These are phyloP conservation scores for Pollenia amentaria DNA, from an alignment of 2,888 invertebrate genomes.

Conservation along the genomic window DNA sequence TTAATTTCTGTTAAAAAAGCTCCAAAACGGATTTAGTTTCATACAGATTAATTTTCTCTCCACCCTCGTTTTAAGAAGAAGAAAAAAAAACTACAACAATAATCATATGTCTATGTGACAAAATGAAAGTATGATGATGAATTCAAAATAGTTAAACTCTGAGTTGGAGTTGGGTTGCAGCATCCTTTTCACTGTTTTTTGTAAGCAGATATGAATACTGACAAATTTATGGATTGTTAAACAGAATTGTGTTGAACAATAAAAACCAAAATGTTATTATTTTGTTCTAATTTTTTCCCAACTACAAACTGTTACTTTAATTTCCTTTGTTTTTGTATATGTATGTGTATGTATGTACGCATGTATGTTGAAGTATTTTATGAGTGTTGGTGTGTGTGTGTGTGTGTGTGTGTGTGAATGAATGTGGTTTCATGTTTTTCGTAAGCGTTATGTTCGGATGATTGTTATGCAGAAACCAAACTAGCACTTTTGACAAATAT, in stretches of 20 bases:
- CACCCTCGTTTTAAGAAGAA: constrained; percentile 1
- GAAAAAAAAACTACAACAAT: background rate
- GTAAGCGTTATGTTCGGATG: constrained; percentile 29
- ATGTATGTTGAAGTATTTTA: background rate
- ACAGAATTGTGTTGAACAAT: constrained; percentile 66
- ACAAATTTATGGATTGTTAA: constrained; percentile 74
- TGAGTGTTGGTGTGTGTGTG: background rate
- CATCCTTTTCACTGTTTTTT: background rate
- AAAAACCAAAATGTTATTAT: constrained; percentile 60
- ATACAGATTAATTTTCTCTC: background rate
- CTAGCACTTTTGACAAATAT: constrained; percentile 73
- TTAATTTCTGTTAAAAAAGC: background rate
- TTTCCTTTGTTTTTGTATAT: constrained; percentile 25
- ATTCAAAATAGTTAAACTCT: constrained; percentile 48
- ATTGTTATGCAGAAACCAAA: constrained; percentile 61
- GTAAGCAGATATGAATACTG: constrained; percentile 46
- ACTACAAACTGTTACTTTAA: constrained; percentile 16
- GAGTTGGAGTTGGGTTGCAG: background rate
- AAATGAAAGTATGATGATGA: constrained; percentile 59
- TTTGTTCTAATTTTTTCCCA: constrained; percentile 8
- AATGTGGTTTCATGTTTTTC: background rate
- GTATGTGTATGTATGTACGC: too few species aligned
- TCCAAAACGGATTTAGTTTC: background rate
- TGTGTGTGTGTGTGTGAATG: constrained; percentile 29
- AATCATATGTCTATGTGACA: constrained; percentile 33